phyloP scores from a whole-genome alignment of 2,113 vertebrate species.

The Bostrychus sinensis region DNA sequence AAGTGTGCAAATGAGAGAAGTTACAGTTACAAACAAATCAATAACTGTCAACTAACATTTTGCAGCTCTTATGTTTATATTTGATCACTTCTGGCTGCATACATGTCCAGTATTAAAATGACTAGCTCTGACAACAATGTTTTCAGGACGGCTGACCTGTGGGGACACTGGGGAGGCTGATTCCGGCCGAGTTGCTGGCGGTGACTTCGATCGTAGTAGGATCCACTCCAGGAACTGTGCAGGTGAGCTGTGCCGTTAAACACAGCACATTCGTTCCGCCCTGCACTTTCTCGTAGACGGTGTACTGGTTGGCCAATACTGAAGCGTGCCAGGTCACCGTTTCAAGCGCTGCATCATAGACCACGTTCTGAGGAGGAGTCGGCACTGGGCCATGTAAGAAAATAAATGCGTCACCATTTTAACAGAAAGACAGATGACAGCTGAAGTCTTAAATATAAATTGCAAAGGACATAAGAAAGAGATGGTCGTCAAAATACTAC shows the following conservation, averaged over 20 bases:
- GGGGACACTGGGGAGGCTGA: constrained; percentile 58
- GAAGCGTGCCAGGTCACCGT: constrained; percentile 67
- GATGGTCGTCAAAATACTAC: no score
- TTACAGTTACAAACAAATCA: not conserved
- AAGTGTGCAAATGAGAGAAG: constrained; percentile 32
- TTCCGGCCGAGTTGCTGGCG: constrained; percentile 73
- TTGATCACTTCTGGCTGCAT: not conserved
- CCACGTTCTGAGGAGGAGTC: constrained; percentile 64
- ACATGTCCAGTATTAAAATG: no score
- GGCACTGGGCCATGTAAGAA: no score
- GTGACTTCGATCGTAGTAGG: constrained; percentile 50
- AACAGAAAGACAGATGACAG: no score
- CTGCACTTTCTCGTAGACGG: constrained; percentile 40
- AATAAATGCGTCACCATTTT: no score
- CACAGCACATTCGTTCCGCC: constrained; percentile 44
- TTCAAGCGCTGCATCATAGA: constrained; percentile 31
- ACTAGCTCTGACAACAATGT: no score
- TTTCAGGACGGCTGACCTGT: constrained; percentile 67
- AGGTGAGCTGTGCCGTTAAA: constrained; percentile 65
- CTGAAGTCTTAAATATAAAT: no score
- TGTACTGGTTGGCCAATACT: constrained; percentile 66
- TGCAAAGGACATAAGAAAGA: no score
- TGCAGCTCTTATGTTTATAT: no score
- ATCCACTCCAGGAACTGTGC: constrained; percentile 45
- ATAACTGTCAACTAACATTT: no score